Conservation (phyloP, 2,113 vertebrate genomes). For the Nothocercus julius region DNA sequence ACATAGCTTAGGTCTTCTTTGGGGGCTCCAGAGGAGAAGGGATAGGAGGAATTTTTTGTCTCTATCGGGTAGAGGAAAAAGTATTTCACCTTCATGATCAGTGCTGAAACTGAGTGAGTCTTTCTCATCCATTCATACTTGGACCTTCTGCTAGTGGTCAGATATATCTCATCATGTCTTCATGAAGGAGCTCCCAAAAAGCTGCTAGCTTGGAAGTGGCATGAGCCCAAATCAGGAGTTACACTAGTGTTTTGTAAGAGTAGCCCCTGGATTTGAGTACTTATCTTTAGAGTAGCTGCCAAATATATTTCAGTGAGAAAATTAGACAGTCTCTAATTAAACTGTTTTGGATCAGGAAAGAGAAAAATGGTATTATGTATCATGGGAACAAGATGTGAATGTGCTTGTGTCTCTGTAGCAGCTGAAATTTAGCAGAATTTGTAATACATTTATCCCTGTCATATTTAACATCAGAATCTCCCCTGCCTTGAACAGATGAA, state of each 20-base stretch:
- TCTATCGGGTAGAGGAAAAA: neutral
- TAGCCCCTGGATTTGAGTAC: fast-evolving
- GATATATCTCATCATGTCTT: neutral
- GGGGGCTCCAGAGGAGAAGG: neutral
- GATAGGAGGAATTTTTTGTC: neutral
- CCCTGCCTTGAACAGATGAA: neutral
- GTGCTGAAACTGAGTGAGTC: neutral
- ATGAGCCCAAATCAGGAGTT: neutral
- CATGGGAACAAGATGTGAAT: neutral
- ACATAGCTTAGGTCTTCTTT: neutral
- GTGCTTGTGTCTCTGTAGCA: neutral
- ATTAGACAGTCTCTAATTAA: neutral
- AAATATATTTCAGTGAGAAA: neutral
- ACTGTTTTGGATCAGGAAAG: neutral
- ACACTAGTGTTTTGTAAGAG: neutral
- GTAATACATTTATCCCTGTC: neutral
- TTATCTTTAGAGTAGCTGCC: neutral
- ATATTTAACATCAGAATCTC: neutral
- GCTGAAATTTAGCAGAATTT: neutral
- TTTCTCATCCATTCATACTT: neutral
- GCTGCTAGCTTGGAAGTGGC: neutral
- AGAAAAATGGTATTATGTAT: neutral
- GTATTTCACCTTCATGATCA: neutral
- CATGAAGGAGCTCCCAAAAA: neutral
- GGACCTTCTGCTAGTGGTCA: neutral